phyloP scores from a whole-genome alignment of 2,888 invertebrate species.

The Cremastinae sp. region DNA sequence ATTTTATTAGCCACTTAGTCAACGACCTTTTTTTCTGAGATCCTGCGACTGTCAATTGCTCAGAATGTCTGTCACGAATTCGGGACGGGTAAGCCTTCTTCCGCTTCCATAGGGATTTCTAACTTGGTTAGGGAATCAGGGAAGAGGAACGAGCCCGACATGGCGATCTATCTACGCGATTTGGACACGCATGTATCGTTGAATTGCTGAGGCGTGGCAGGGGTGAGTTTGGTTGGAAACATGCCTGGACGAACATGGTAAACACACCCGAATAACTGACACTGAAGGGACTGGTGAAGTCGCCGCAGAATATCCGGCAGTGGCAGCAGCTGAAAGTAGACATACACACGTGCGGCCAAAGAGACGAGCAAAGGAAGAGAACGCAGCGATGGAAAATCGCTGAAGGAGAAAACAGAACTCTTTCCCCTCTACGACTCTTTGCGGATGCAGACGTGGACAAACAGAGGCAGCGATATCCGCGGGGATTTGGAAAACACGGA shows the following conservation, averaged over 20 bases:
- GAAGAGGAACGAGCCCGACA: slow-evolving; percentile 47
- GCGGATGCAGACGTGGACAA: slow-evolving; percentile 77
- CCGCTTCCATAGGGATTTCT: slow-evolving; percentile 29
- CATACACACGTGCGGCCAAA: slow-evolving; percentile 58
- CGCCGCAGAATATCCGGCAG: slow-evolving; percentile 59
- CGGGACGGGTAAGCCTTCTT: background rate
- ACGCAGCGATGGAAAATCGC: slow-evolving; percentile 57
- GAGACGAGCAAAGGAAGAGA: slow-evolving; percentile 45
- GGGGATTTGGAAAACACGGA: slow-evolving; percentile 74
- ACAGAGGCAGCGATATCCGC: slow-evolving; percentile 76
- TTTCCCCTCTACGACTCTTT: slow-evolving; percentile 44
- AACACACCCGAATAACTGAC: slow-evolving; percentile 77
- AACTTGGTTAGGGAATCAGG: slow-evolving; percentile 25
- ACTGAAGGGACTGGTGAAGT: slow-evolving; percentile 71
- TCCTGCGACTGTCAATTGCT: slow-evolving; percentile 6
- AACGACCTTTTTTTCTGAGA: slow-evolving; percentile 22
- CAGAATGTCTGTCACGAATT: slow-evolving; percentile 4
- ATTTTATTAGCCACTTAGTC: background rate
- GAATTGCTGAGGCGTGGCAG: slow-evolving; percentile 74
- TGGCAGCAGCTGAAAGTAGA: slow-evolving; percentile 61
- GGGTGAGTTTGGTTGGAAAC: slow-evolving; percentile 78
- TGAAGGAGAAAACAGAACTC: slow-evolving; percentile 57
- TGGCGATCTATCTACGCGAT: slow-evolving; percentile 34
- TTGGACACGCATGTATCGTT: slow-evolving; percentile 67
- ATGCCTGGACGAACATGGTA: slow-evolving; percentile 77